Evolutionary conservation across 2,888 invertebrate species (phyloP), one percentile per base, ranked within the genome.

Genomic region (Hydropsyche betteni): DNA sequence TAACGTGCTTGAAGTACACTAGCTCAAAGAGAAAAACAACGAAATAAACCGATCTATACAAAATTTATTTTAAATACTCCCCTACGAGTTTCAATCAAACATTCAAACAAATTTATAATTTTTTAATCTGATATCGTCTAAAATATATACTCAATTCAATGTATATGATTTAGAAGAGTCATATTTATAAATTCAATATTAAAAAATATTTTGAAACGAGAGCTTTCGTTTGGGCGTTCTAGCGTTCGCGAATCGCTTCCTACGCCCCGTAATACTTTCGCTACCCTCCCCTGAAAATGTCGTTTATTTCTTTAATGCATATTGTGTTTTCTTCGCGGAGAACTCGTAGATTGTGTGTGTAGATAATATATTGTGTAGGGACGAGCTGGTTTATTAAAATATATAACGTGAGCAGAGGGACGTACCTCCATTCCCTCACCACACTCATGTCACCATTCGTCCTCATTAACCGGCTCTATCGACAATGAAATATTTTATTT

Each of bases 221-320:
- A 64, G 64, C 64, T 64, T 64, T n/a, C 64, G 3, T n/a, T 12
- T 64, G 8, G 64, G 12, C 55, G 64, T 64, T 16, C 33, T 34
- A 34, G 12, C 10, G 64, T 34, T 34, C 34, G 72, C 58, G 72
- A 72, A 58, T 69, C 75, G 68, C 68, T 75, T 75, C 68, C 77
- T 71, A 71, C 53, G 58, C 61, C 74, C 51, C 74, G 58, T 74
- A 69, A 74, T 76, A 73, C 74, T 74, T 74, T 68, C 69, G 14
- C 55, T 61, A 68, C 69, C 74, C 75, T 71, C 75, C 75, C 75
- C 74, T 68, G 75, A 72, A 76, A 79, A 79, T 77, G 79, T 79
- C 79, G 79, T 79, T 79, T 79, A 77, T 79, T 79, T 79, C 79
- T 79, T 79, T 78, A 79, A 78, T 79, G 79, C 79, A 79, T 79